Percentiles rank a stretch among this genome's conserved stretches.
phyloP scores from a whole-genome alignment of 2,113 vertebrate genomes.

The Ailurus styani region DNA sequence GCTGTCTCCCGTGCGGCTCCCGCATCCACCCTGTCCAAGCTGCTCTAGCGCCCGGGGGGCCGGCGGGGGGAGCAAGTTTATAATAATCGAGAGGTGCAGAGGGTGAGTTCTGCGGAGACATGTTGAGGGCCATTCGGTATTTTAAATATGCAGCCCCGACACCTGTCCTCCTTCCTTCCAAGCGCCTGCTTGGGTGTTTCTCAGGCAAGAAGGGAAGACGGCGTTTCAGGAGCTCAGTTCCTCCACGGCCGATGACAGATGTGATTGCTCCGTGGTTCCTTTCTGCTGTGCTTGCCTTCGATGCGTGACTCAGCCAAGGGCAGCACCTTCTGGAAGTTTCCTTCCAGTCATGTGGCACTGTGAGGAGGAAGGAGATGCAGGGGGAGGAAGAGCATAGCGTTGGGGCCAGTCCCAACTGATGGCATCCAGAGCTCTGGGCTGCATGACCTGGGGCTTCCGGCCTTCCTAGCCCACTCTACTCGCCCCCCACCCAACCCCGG shows the following conservation, averaged over 20 bases:
- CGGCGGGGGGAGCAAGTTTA: background rate
- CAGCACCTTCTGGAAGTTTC: background rate
- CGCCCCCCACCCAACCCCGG: background rate
- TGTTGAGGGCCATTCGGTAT: conserved; percentile 16
- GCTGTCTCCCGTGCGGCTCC: background rate
- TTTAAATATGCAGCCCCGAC: conserved; percentile 17
- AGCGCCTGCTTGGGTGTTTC: background rate
- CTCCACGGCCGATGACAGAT: fast-evolving
- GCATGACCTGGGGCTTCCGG: fast-evolving
- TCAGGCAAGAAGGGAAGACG: background rate
- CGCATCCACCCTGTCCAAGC: background rate
- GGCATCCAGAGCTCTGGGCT: fast-evolving
- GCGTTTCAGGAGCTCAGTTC: background rate
- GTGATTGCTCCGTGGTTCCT: fast-evolving
- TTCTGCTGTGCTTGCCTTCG: fast-evolving
- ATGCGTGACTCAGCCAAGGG: background rate
- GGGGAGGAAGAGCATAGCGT: background rate
- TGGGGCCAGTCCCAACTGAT: fast-evolving
- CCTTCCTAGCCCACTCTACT: background rate
- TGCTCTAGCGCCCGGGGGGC: background rate
- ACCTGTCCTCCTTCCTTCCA: background rate
- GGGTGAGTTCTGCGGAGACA: background rate
- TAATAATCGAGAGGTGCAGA: background rate
- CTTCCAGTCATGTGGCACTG: fast-evolving
- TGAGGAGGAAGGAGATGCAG: background rate